phyloP scores from a whole-genome alignment of 2,797 vertebrate species.

The Megalops cyprinoides region DNA sequence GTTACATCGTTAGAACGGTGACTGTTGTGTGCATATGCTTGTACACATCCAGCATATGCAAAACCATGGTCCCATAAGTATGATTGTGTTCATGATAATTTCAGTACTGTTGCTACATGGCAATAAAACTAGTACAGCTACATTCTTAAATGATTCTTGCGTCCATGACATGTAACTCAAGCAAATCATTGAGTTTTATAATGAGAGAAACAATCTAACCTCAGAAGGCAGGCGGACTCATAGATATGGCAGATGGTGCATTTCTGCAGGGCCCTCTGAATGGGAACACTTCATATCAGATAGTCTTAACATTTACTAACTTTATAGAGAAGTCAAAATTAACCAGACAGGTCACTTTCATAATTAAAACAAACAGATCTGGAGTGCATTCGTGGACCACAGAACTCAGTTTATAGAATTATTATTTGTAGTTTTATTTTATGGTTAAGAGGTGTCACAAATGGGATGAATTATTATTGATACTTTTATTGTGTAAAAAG shows the following conservation, averaged over 20 bases:
- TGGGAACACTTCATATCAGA: too few relatives aligned
- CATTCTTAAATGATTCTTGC: not conserved
- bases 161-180: constrained; percentile 42
- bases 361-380: too few relatives aligned
- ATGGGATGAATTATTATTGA: too few relatives aligned
- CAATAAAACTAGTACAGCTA: not conserved
- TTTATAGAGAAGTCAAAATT: not conserved
- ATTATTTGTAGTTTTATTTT: too few relatives aligned
- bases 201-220: not conserved
- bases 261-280: not conserved
- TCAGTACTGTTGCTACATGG: not conserved
- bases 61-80: not conserved
- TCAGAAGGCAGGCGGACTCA: too few relatives aligned
- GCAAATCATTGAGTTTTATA: constrained; percentile 23
- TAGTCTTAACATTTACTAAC: too few relatives aligned
- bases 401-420: not conserved
- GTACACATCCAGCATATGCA: constrained; percentile 14
- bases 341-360: too few relatives aligned
- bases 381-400: not conserved
- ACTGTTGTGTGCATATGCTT: constrained; percentile 28
- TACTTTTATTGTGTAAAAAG: not conserved
- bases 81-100: constrained; percentile 42
- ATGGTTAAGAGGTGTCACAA: too few relatives aligned
- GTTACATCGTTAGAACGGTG: constrained; percentile 40
- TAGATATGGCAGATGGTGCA: not conserved